phyloP scores from a whole-genome alignment of 2,888 invertebrate genomes.

The Esperia sulphurella region DNA sequence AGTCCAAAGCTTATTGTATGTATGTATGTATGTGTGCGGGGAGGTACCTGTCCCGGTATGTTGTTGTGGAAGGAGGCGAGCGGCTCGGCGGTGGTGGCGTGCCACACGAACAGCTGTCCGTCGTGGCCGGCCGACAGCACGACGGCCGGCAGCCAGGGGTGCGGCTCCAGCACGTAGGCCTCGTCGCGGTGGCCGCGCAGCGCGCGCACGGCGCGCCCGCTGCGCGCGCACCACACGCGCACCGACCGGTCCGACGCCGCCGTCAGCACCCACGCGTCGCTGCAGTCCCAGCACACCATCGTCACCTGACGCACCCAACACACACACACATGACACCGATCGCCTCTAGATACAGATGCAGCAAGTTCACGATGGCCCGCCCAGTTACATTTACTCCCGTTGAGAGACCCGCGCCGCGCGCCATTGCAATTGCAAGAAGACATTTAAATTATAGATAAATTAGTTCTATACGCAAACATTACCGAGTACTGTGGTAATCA shows the following conservation, averaged over 20 bases:
- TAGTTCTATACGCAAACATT: too few species aligned
- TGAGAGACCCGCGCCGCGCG: too few species aligned
- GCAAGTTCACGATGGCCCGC: too few species aligned
- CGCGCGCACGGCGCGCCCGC: conserved; percentile 79
- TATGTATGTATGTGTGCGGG: too few species aligned
- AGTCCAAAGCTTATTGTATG: too few species aligned
- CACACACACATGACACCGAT: too few species aligned
- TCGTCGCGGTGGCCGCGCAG: conserved; percentile 93
- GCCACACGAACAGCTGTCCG: conserved; percentile 93
- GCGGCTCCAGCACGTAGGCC: conserved; percentile 95
- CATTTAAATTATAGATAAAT: too few species aligned
- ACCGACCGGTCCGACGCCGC: conserved; percentile 93
- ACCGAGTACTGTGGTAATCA: too few species aligned
- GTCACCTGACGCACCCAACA: too few species aligned
- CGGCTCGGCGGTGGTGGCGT: conserved; percentile 68
- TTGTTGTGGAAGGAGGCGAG: conserved; percentile 85
- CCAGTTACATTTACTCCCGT: too few species aligned
- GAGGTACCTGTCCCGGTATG: conserved; percentile 71
- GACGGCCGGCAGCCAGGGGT: conserved; percentile 90
- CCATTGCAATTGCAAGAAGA: too few species aligned
- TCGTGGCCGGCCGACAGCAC: conserved; percentile 97
- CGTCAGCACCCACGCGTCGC: conserved; percentile 90
- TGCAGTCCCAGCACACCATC: conserved; percentile 97
- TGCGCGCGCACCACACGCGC: conserved; percentile 89
- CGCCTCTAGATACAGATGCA: too few species aligned